Conservation (phyloP, 2,888 invertebrate genomes). For the Nemotelus pantherinus region DNA sequence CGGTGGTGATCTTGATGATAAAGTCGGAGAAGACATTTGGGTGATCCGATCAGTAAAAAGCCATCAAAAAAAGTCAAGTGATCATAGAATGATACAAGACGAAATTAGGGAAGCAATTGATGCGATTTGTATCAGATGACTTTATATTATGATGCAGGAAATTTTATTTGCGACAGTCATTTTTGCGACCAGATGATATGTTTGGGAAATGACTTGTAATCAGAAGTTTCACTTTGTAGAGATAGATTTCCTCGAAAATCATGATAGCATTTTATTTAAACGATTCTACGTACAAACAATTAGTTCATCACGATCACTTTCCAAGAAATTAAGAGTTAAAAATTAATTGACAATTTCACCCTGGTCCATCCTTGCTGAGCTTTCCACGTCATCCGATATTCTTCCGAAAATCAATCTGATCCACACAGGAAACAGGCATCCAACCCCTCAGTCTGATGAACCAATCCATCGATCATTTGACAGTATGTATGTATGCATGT, state of each 20-base stretch:
- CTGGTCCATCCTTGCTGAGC: not conserved
- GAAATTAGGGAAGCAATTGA: too few relatives aligned
- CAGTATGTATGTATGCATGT: not conserved
- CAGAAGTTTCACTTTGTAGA: too few relatives aligned
- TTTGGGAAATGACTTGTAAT: too few relatives aligned
- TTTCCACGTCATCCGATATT: not conserved
- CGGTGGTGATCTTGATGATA: not conserved
- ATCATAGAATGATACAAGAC: not conserved
- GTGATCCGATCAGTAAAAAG: not conserved
- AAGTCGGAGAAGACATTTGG: constrained; percentile 15
- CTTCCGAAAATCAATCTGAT: not conserved
- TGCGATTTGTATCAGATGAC: too few relatives aligned
- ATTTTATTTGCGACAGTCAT: too few relatives aligned
- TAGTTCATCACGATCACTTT: not conserved
- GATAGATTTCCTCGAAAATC: too few relatives aligned
- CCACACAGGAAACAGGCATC: not conserved
- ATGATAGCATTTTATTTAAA: too few relatives aligned
- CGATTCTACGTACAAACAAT: too few relatives aligned
- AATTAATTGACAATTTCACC: not conserved
- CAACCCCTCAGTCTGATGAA: not conserved
- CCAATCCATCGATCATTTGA: constrained; percentile 20
- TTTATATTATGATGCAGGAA: too few relatives aligned
- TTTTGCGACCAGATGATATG: too few relatives aligned
- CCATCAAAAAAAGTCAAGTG: not conserved
- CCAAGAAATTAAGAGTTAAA: not conserved